Percentiles rank a stretch among this genome's conserved stretches.
Evolutionary conservation across 2,113 vertebrate genomes (phyloP).

Genomic region (Irena cyanogastra): DNA sequence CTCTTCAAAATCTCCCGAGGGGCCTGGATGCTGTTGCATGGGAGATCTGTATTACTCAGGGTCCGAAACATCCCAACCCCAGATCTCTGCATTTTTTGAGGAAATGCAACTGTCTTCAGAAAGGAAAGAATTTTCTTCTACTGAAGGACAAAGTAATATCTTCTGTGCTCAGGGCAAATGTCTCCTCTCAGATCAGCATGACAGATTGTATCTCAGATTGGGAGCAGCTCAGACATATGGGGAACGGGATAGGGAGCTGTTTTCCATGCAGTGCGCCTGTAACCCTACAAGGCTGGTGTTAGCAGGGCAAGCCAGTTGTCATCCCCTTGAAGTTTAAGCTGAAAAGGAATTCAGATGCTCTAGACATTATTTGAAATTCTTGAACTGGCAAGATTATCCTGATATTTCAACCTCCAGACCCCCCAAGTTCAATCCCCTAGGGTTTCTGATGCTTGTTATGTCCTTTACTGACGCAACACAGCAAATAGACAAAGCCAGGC

Average conservation of each 20-base stretch:
- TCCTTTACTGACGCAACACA: background rate
- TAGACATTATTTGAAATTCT: background rate
- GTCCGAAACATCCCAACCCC: background rate
- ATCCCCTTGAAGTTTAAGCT: background rate
- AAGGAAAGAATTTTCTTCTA: background rate
- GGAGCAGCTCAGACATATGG: background rate
- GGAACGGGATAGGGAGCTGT: background rate
- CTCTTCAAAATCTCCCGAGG: background rate
- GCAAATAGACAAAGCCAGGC: background rate
- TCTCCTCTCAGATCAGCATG: background rate
- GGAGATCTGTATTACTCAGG: background rate
- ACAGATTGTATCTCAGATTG: background rate
- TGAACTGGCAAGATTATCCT: background rate
- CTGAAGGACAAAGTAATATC: background rate
- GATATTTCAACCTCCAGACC: background rate
- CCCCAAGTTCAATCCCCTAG: background rate
- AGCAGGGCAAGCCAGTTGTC: background rate
- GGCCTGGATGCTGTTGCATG: background rate
- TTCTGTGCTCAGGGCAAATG: background rate
- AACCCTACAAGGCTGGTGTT: background rate
- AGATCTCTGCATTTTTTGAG: background rate
- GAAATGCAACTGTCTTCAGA: background rate
- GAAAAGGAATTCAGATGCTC: background rate
- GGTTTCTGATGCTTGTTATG: background rate
- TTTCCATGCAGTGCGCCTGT: rapidly evolving